Conservation (phyloP, 2,113 vertebrate genomes). For the Podarcis cretensis region DNA sequence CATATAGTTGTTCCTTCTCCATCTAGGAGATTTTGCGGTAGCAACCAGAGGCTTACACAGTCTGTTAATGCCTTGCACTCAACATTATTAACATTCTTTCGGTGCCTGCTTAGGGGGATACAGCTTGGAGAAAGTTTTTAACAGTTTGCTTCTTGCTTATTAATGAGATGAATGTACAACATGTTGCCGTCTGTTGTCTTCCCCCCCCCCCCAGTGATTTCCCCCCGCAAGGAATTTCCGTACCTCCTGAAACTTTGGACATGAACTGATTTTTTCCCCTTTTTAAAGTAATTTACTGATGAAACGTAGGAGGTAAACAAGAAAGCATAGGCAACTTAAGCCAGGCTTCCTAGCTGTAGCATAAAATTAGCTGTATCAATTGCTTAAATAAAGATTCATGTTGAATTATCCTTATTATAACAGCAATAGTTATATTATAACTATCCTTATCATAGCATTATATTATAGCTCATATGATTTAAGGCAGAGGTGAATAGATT, state of each 20-base stretch:
- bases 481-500: neutral
- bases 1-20: constrained; percentile 1
- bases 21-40: neutral
- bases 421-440: neutral
- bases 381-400: neutral
- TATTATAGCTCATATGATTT: neutral
- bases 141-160: constrained; percentile 23
- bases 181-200: neutral
- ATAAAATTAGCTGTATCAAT: neutral
- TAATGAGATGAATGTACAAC: constrained; percentile 12
- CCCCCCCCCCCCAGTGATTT: neutral
- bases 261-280: constrained; percentile 2
- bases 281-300: neutral
- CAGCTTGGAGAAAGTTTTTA: constrained; percentile 13
- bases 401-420: neutral
- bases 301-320: neutral
- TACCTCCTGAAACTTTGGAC: constrained; percentile 13
- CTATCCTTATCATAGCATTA: neutral
- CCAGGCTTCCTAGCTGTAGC: neutral
- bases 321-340: neutral
- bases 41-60: constrained; percentile 21
- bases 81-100: constrained; percentile 47
- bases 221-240: constrained; percentile 1
- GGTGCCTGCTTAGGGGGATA: constrained; percentile 4
- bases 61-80: neutral